Evolutionary conservation across 2,797 vertebrate genomes (phyloP).

Genomic region (Lithobates pipiens): DNA sequence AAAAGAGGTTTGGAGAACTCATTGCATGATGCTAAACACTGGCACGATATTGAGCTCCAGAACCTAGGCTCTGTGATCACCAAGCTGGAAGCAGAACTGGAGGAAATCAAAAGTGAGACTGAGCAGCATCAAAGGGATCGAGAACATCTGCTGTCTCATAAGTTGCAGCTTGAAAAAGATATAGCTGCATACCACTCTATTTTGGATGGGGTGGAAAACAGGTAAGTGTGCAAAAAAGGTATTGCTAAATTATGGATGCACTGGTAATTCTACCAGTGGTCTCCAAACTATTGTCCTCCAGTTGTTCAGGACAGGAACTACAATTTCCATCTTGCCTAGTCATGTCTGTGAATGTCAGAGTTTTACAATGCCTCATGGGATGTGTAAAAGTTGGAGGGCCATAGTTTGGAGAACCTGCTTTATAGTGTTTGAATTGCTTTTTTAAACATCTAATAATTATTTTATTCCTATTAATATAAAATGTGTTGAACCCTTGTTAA

Average conservation of each 20-base stretch:
- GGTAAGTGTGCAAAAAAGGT: constrained; percentile 66
- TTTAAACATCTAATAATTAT: background rate
- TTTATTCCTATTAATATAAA: too few relatives aligned
- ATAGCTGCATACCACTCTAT: constrained; percentile 87
- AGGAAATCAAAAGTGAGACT: constrained; percentile 82
- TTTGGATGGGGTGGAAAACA: constrained; percentile 87
- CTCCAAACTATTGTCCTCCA: too few relatives aligned
- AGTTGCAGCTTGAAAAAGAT: constrained; percentile 87
- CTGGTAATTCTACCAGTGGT: too few relatives aligned
- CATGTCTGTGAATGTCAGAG: too few relatives aligned
- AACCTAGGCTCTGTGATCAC: constrained; percentile 88
- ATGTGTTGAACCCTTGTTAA: too few relatives aligned
- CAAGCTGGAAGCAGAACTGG: constrained; percentile 88
- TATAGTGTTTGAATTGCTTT: too few relatives aligned
- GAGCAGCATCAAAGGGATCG: constrained; percentile 87
- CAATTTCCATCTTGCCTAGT: too few relatives aligned
- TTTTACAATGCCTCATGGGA: too few relatives aligned
- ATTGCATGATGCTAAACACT: constrained; percentile 86
- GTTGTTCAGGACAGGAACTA: too few relatives aligned
- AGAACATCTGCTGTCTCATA: constrained; percentile 82
- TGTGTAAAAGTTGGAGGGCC: too few relatives aligned
- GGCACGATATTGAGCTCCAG: constrained; percentile 92
- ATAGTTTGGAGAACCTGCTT: too few relatives aligned
- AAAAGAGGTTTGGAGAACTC: constrained; percentile 92
- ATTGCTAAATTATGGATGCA: background rate